Base-by-base conservation (phyloP, 2,888 invertebrate species). In the Nemotelus nigrinus region DNA sequence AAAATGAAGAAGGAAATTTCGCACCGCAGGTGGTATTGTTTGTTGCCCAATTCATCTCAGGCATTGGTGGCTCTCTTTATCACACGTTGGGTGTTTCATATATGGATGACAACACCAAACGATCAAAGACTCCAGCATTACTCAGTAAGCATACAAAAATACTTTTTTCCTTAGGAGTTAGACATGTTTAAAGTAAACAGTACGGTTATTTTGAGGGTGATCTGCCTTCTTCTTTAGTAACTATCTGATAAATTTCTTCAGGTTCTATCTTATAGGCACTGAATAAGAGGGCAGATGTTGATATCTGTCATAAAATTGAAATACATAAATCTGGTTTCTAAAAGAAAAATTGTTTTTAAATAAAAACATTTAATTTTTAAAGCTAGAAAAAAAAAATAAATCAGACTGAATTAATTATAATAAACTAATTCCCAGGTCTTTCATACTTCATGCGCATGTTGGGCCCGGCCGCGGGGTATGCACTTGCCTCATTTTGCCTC, bases 81-180 rank as follows among this genome's bases (percentile, higher is more conserved):
- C 92, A 91, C 82, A 92, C 92, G 0, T 87, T 93, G 10, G 93
- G 93, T 2, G 90, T 92, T 0, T 90, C 93, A 2, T 93, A 93
- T 83, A 91, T 93, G 91, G 93, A 93, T 83, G 93, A 93, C 82
- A 93, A 93, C 82, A 91, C 92, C n/a, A 91, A 92, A 82, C 92
- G 91, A 83, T 91, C 92, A 3, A 92, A 92, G 83, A 92, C 93
- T 1, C 92, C 93, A n/a, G 90, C 91, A 2, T 85, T 93, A 58
- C 88, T 93, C 79, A 92, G 93, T 91, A 85, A 89, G 89, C 25
- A 25, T 25, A 25, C 25, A 25, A 25, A 25, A 25, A 25, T 25
- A 25, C 0, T 25, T 88, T 75, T 25, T n/a, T 2, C n/a, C 43
- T 63, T 41, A 39, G 41, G 25, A 25, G 10, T 57, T 25, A 25